Evolutionary conservation across 2,113 vertebrate species (phyloP).

Genomic region (Ceratotherium simum): DNA sequence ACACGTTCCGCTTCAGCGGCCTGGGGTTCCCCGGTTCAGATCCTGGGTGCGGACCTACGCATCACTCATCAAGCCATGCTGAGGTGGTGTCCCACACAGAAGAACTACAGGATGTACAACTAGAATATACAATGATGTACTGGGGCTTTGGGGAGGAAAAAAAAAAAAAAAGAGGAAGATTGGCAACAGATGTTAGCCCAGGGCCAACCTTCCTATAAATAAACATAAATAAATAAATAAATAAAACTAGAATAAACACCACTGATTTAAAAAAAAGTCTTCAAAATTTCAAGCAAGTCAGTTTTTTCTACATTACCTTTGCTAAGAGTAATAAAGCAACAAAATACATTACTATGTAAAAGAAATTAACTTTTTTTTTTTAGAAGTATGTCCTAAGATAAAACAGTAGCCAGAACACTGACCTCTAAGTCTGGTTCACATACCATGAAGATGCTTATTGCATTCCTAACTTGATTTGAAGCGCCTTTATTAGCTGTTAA

Average conservation of each 20-base stretch:
- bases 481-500: neutral
- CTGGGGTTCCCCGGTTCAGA: too few relatives aligned
- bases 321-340: neutral
- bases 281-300: slow-evolving; percentile 20
- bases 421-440: neutral
- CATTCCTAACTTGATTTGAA: neutral
- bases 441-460: neutral
- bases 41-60: too few relatives aligned
- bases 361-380: neutral
- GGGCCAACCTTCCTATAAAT: too few relatives aligned
- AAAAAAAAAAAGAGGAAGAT: too few relatives aligned
- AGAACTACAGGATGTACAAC: too few relatives aligned
- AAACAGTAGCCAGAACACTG: slow-evolving; percentile 1
- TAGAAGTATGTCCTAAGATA: neutral
- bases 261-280: neutral
- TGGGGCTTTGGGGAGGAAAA: too few relatives aligned
- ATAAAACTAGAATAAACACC: neutral
- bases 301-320: slow-evolving; percentile 17
- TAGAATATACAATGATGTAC: too few relatives aligned
- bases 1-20: too few relatives aligned
- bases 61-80: too few relatives aligned
- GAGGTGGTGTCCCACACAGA: too few relatives aligned
- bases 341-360: neutral
- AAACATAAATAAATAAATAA: neutral
- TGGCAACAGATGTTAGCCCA: too few relatives aligned